These are phyloP conservation scores for Drosophila parabipectinata DNA, from an alignment of 1,140 invertebrate species.

Conservation along the genomic window DNA sequence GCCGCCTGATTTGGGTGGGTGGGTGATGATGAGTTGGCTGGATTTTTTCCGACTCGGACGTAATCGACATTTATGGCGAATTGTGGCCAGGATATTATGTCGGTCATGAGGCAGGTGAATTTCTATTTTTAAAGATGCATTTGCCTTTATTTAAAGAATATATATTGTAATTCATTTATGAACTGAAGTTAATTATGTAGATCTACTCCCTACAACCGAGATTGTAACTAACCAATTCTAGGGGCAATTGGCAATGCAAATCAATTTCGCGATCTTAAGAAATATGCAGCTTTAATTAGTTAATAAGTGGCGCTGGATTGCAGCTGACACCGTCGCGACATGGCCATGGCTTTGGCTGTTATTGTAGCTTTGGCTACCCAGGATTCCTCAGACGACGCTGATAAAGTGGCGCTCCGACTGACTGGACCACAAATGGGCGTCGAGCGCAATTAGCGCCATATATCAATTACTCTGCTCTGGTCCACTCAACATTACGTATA, in stretches of 20 bases:
- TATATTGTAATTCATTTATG: no score
- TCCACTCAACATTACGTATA: conserved; percentile 61
- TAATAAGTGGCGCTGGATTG: conserved; percentile 62
- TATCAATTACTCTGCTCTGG: conserved; percentile 72
- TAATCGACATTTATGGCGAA: conserved; percentile 4
- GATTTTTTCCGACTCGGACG: conserved; percentile 22
- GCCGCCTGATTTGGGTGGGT: conserved; percentile 33
- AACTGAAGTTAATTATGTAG: background rate
- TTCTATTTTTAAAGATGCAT: no score
- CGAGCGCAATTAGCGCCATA: conserved; percentile 77
- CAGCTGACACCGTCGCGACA: conserved; percentile 66
- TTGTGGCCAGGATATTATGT: conserved; percentile 11
- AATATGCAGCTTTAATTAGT: conserved; percentile 81
- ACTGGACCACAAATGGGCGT: conserved; percentile 65
- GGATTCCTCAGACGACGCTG: conserved; percentile 70
- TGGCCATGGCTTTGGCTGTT: conserved; percentile 36
- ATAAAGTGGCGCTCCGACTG: conserved; percentile 54
- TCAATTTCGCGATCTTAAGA: conserved; percentile 67
- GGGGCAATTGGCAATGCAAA: conserved; percentile 52
- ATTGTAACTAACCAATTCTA: conserved; percentile 29
- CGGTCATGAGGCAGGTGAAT: conserved; percentile 18
- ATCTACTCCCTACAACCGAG: background rate
- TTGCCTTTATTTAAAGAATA: background rate
- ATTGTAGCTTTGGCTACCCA: conserved; percentile 37
- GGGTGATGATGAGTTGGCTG: conserved; percentile 25